Base-by-base conservation (phyloP, 2,888 invertebrate species). In the Callyntrura guangdongensis region DNA sequence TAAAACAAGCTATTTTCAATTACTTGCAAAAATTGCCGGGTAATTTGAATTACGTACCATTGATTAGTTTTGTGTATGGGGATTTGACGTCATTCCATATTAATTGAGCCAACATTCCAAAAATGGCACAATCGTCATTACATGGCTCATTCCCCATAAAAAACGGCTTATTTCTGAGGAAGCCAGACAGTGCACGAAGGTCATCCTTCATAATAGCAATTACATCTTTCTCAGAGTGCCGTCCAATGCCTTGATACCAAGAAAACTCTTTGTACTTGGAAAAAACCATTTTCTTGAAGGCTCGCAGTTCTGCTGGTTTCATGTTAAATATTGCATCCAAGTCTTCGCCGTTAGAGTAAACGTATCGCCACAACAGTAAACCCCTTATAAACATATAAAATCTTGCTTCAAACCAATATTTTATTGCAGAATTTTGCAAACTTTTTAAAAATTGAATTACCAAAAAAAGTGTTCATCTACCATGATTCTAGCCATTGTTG, bases 121-220 rank as follows among this genome's bases (percentile, higher is more conserved):
- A 95, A 69, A 95, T 92, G 1, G 95, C 94, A 93, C 95, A 95
- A 92, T 95, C 95, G 3, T 91, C 90, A 85, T 93, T 92, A 74
- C 85, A 91, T 0, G 92, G 88, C 6, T 90, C 82, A 27, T 93
- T 94, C 93, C 93, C 93, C 3, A 92, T 36, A 25, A 93, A 49
- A 36, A 91, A 93, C 49, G 91, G 88, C 61, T 91, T 93, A 11
- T 90, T 92, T 53, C 93, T 93, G 0, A 94, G 82, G 25, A 92
- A 64, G 11, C 25, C 25, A 0, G 94, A 93, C 2, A 94, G 36
- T 14, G 92, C 90, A n/a, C 86, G 69, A 8, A 94, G 69, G 56
- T 92, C 86, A 0, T 90, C 61, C 8, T 22, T 25, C 90, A 92
- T 93, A 0, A 93, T 53, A 11, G 87, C 25, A 14, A 81, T 27